These are phyloP conservation scores for Harpegnathos saltator DNA, from an alignment of 1,140 invertebrate genomes.

Conservation along the genomic window DNA sequence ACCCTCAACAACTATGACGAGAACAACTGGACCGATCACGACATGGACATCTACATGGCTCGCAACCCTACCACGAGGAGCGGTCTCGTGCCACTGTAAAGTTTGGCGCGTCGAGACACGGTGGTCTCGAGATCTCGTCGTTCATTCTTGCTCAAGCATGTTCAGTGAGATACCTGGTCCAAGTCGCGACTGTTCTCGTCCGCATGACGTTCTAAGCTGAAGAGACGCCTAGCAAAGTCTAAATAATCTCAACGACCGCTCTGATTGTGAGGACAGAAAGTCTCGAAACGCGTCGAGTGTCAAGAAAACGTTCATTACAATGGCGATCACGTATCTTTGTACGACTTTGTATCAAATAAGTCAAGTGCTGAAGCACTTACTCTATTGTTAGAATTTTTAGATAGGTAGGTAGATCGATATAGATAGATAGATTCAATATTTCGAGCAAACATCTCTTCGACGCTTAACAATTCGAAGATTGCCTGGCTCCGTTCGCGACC, in stretches of 20 bases:
- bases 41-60: slow-evolving; percentile 98
- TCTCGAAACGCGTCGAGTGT: slow-evolving; percentile 2
- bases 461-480: slow-evolving; percentile 19
- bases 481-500: background rate
- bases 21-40: slow-evolving; percentile 98
- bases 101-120: slow-evolving; percentile 65
- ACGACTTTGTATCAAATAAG: background rate
- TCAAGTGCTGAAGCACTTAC: background rate
- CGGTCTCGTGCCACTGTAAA: slow-evolving; percentile 92
- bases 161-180: slow-evolving; percentile 56
- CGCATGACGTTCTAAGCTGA: background rate
- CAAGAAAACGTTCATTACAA: slow-evolving; percentile 5
- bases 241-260: slow-evolving; percentile 20
- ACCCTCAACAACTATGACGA: slow-evolving; percentile 94
- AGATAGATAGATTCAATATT: background rate
- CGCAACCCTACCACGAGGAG: slow-evolving; percentile 94
- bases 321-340: background rate
- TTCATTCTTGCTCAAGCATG: slow-evolving; percentile 77
- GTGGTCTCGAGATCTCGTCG: slow-evolving; percentile 31
- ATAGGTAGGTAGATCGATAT: no score
- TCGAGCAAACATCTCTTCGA: slow-evolving; percentile 15
- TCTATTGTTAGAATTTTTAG: background rate
- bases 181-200: slow-evolving; percentile 1
- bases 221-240: background rate
- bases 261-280: background rate